These are phyloP conservation scores for Grammomys surdaster DNA, from an alignment of 2,113 vertebrate genomes.

Conservation along the genomic window DNA sequence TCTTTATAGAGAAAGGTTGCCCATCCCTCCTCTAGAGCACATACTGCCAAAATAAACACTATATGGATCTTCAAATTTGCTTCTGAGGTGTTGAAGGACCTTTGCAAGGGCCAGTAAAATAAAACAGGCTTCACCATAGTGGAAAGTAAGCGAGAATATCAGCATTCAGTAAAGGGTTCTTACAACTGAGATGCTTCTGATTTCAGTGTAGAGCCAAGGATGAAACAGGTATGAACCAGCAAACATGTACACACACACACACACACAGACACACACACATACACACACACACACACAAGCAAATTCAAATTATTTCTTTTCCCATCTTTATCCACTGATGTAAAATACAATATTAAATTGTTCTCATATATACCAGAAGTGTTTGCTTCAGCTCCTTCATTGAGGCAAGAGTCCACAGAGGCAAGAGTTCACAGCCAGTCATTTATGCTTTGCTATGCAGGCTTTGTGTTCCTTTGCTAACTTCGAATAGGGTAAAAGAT, in stretches of 20 bases:
- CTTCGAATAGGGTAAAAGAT: background rate
- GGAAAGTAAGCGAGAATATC: background rate
- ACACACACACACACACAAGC: background rate
- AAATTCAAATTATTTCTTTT: conserved; percentile 25
- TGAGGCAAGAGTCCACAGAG: background rate
- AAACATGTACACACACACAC: too few relatives aligned
- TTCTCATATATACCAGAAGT: conserved; percentile 35
- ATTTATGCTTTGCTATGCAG: conserved; percentile 10
- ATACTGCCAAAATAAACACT: background rate
- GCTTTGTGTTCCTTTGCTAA: background rate
- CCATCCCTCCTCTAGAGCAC: background rate
- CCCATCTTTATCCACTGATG: conserved; percentile 42
- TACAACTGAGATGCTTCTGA: conserved; percentile 6
- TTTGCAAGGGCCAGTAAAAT: background rate
- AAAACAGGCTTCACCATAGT: background rate
- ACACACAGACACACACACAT: too few relatives aligned
- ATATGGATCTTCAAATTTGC: background rate
- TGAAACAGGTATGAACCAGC: background rate
- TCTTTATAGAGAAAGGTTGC: background rate
- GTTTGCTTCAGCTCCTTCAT: background rate
- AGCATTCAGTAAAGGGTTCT: background rate
- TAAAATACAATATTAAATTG: conserved; percentile 39
- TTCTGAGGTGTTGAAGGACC: background rate
- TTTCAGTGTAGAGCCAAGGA: conserved; percentile 11
- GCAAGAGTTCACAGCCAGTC: background rate